Percentiles rank a stretch among this genome's conserved stretches.
Evolutionary conservation across 2,113 vertebrate species (phyloP).

Genomic region (Corythaixoides concolor): DNA sequence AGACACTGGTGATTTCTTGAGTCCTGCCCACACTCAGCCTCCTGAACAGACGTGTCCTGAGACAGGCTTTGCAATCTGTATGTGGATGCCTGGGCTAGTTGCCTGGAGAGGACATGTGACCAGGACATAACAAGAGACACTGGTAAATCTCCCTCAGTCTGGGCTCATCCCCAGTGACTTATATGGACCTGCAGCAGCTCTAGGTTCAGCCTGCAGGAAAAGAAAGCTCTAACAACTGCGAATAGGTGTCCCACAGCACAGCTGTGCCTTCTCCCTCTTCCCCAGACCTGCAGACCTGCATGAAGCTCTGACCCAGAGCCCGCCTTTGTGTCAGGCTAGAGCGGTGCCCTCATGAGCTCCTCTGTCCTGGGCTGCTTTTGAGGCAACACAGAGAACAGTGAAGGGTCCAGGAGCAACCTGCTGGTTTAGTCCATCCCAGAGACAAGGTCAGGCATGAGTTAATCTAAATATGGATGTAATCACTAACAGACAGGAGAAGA

Average conservation of each 20-base stretch:
- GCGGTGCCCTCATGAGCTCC: not conserved
- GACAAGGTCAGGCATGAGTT: not conserved
- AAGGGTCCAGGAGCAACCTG: not conserved
- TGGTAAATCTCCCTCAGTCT: not conserved
- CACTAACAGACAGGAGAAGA: not conserved
- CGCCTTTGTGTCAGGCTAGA: not conserved
- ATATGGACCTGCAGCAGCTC: not conserved
- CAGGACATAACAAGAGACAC: not conserved
- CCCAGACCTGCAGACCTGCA: not conserved
- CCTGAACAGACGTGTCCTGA: not conserved
- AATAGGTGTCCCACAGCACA: not conserved
- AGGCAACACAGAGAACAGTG: not conserved
- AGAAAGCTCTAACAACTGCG: not conserved
- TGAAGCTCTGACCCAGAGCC: not conserved
- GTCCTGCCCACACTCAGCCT: not conserved
- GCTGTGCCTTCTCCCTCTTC: not conserved
- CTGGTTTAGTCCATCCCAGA: not conserved
- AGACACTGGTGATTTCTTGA: accelerated
- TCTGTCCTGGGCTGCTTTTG: not conserved
- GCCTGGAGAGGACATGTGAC: not conserved
- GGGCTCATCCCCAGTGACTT: not conserved
- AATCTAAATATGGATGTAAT: not conserved
- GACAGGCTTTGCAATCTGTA: not conserved
- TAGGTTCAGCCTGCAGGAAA: not conserved
- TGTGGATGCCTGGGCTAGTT: not conserved